phyloP scores from a whole-genome alignment of 2,888 invertebrate species.

The Mythimna lalbum region DNA sequence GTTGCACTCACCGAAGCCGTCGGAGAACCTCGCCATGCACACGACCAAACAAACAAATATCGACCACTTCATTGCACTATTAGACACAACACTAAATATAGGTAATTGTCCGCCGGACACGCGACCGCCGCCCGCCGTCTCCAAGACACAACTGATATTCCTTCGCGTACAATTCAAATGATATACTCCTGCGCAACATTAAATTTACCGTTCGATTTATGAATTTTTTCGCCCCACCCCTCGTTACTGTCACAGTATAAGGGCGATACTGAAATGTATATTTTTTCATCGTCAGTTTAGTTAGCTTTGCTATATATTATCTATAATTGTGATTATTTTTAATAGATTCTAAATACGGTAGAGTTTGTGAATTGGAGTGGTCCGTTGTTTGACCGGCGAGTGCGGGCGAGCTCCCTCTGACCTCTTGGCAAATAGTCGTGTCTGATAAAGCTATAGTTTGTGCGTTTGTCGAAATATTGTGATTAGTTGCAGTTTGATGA shows the following conservation, averaged over 20 bases:
- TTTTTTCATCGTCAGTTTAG: conserved; percentile 46
- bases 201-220: conserved; percentile 69
- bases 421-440: conserved; percentile 61
- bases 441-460: conserved; percentile 46
- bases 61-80: conserved; percentile 86
- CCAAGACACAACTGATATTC: conserved; percentile 78
- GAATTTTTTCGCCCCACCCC: conserved; percentile 66
- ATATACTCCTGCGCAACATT: conserved; percentile 78
- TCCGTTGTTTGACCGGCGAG: conserved; percentile 59
- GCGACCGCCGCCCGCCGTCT: conserved; percentile 75
- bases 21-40: conserved; percentile 75
- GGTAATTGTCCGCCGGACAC: conserved; percentile 64
- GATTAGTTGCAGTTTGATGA: conserved; percentile 52
- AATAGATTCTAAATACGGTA: conserved; percentile 69
- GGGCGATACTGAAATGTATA: conserved; percentile 41
- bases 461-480: conserved; percentile 49
- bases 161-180: conserved; percentile 73
- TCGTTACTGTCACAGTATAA: conserved; percentile 50
- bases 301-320: conserved; percentile 63
- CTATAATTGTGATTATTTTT: conserved; percentile 70
- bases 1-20: conserved; percentile 79
- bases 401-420: conserved; percentile 59
- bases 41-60: conserved; percentile 78
- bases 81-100: conserved; percentile 76
- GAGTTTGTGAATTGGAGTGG: conserved; percentile 66